Conservation (phyloP, 2,888 invertebrate genomes). For the Eugnorisma glareosa region DNA sequence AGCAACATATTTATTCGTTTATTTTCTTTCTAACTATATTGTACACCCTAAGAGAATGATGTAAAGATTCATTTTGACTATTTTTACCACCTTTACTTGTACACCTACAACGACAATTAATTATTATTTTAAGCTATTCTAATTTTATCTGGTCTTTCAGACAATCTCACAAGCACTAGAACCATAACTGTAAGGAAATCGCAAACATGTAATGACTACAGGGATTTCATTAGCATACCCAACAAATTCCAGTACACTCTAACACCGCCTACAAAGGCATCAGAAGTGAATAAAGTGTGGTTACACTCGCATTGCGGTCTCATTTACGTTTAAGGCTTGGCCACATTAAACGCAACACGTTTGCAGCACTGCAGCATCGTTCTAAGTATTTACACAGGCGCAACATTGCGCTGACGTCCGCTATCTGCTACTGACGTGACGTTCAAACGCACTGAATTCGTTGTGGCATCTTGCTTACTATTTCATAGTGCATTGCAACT, state of each 20-base stretch:
- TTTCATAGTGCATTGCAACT: slow-evolving; percentile 13
- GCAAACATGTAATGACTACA: background rate
- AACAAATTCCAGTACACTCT: background rate
- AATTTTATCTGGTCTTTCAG: background rate
- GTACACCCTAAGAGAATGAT: too few relatives aligned
- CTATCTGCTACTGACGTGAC: slow-evolving; percentile 39
- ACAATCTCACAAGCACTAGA: background rate
- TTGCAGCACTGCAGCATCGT: slow-evolving; percentile 2
- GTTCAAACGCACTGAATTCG: slow-evolving; percentile 28
- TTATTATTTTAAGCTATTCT: too few relatives aligned
- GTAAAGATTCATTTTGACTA: too few relatives aligned
- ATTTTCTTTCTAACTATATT: too few relatives aligned
- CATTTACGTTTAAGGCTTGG: slow-evolving; percentile 4
- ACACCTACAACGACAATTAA: too few relatives aligned
- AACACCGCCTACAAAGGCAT: slow-evolving; percentile 15
- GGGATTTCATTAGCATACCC: slow-evolving; percentile 2
- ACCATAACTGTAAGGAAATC: background rate
- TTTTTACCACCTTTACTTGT: too few relatives aligned
- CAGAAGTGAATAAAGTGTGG: slow-evolving; percentile 40
- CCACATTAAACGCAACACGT: slow-evolving; percentile 5
- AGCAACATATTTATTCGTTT: too few relatives aligned
- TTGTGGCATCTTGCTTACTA: slow-evolving; percentile 15
- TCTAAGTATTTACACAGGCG: background rate
- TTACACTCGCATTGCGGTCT: slow-evolving; percentile 28
- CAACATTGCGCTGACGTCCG: slow-evolving; percentile 14